A percentile compares a stretch with the other conserved stretches of the same genome.
These are phyloP conservation scores for Willisornis vidua DNA, from an alignment of 2,113 vertebrate genomes.

Conservation along the genomic window DNA sequence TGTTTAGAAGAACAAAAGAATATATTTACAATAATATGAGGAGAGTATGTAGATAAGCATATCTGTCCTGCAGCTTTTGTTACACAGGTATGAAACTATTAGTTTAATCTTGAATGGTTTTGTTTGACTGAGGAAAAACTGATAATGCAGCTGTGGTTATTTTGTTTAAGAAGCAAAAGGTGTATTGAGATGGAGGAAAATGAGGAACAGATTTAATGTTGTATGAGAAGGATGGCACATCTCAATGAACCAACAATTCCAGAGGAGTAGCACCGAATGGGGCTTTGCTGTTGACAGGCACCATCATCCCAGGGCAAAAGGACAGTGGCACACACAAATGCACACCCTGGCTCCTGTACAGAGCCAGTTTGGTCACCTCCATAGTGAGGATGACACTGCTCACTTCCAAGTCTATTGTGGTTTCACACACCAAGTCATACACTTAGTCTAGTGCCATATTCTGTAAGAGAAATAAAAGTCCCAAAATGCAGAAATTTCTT, in stretches of 20 bases:
- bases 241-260: not conserved
- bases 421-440: not conserved
- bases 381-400: not conserved
- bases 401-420: not conserved
- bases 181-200: conserved; percentile 21
- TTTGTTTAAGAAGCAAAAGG: conserved; percentile 25
- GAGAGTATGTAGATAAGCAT: not conserved
- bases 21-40: not conserved
- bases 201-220: conserved; percentile 37
- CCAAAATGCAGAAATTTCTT: not conserved
- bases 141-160: not conserved
- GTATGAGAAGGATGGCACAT: not conserved
- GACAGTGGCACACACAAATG: not conserved
- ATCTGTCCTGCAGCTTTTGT: not conserved
- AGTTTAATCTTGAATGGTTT: not conserved
- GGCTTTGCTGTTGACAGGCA: not conserved
- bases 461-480: not conserved
- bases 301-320: not conserved
- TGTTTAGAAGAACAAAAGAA: not conserved
- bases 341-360: not conserved
- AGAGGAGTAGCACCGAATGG: not conserved
- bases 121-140: conserved; percentile 15
- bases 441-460: not conserved
- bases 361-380: not conserved
- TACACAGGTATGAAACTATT: not conserved